Base-by-base conservation (phyloP, 2,888 invertebrate genomes). In the Amphipyra berbera region DNA sequence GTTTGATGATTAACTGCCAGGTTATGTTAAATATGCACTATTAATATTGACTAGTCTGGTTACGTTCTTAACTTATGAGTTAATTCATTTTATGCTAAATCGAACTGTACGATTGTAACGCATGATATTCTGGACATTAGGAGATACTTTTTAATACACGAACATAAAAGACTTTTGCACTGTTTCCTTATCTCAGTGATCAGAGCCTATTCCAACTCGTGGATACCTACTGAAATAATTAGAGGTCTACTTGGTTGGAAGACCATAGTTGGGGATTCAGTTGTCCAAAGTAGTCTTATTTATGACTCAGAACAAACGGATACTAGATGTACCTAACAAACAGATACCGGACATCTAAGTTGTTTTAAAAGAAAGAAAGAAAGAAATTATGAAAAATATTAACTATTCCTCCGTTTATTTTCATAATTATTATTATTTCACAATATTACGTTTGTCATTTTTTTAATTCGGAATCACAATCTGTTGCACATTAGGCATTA, bases 91-190 rank as follows among this genome's bases (percentile, higher is more conserved):
- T 50, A 50, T 60, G 55, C 46, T 66, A 61, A 69, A 61, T 67
- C 8, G 37, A 59, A 58, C 30, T 61, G 60, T 21, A 52, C 61
- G 66, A 64, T 73, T 61, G 46, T 62, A 54, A 64, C 58, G 69
- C 71, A 78, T 78, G 78, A 54, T 62, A 42, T 65, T 58, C 48
- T 66, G 55, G 38, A 46, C 38, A 13, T 61, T 55, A 58, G 38
- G 14, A 61, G 52, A 35, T 58, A 58, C 48, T 48, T 55, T 62
- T 61, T 40, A 60, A 59, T 49, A 67, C 64, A 73, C 69, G 41
- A 63, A 50, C 72, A 56, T 68, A 61, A 30, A 47, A 66, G 35
- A 49, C 54, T 69, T 73, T 47, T 74, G 78, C 76, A 78, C 74
- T 54, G 52, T 67, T 62, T 74, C 48, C 62, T 68, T 66, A 61